Percentiles rank a stretch among this genome's conserved stretches.
These are phyloP conservation scores for Synodontis membranacea DNA, from an alignment of 2,113 vertebrate species.

Conservation along the genomic window DNA sequence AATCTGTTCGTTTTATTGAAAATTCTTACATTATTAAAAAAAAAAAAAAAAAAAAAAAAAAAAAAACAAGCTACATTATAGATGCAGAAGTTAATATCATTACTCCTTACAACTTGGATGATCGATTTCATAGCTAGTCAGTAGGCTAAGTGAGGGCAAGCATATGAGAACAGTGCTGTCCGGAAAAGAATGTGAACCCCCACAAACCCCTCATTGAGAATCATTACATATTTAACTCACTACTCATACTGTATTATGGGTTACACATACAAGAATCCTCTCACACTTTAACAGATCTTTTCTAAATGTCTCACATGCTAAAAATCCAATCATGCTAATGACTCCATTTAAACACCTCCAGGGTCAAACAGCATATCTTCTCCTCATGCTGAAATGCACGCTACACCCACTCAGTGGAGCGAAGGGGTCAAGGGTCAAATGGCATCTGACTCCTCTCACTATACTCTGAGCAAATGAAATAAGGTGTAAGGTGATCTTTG, in stretches of 20 bases:
- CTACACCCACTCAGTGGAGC: neutral
- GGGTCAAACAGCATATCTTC: neutral
- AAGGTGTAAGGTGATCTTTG: constrained; percentile 31
- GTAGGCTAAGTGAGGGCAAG: neutral
- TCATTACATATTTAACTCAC: no score
- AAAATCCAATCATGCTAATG: neutral
- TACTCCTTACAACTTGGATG: neutral
- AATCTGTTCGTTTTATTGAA: no score
- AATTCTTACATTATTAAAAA: neutral
- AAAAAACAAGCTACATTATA: neutral
- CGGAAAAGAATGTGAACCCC: neutral
- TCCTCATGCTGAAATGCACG: neutral
- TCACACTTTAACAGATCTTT: neutral
- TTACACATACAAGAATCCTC: neutral
- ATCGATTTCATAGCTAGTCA: neutral
- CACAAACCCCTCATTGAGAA: neutral
- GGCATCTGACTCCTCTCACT: neutral
- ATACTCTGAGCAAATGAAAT: constrained; percentile 14
- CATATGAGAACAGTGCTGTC: neutral
- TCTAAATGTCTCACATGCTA: neutral
- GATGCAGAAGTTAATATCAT: neutral
- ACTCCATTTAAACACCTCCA: neutral
- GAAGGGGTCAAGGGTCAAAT: neutral
- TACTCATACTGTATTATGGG: neutral
- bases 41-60: neutral